Base-by-base conservation (phyloP, 2,113 vertebrate genomes). In the Vanacampus margaritifer region DNA sequence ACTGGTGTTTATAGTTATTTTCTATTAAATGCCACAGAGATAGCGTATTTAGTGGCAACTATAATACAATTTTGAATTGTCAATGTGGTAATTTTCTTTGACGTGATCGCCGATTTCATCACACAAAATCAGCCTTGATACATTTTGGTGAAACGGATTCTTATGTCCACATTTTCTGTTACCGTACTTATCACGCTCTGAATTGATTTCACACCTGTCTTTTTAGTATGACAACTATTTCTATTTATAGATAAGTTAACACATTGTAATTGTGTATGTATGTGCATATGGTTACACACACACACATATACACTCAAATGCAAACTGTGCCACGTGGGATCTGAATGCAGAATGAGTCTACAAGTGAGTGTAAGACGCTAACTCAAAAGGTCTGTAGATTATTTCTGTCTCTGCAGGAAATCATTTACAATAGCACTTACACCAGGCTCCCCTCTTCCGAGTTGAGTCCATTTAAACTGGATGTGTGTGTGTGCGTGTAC, bases 381-480 rank as follows among this genome's bases (percentile, higher is more conserved):
- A 65, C 79, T 88, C 81, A 86, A 85, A 45, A 90, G 83, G 79
- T 79, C 81, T 62, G 79, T 51, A 43, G 68, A 84, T 85, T 90
- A 88, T 86, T 88, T 87, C 87, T 79, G 81, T 86, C 85, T 80
- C 80, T 11, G 67, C 85, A 89, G 86, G 81, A 89, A 90, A 85
- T 85, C 67, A 76, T 87, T 88, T 65, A 88, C 79, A 90, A 88
- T 84, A 79, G 85, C 72, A 32, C 74, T 73, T 69, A 39, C 62
- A 69, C 64, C 69, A 65, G n/a, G 56, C 19, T 12, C 64, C 39
- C 54, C 21, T 41, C 57, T 70, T 67, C 78, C 73, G 53, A 67
- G 39, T 68, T 59, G 76, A 76, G 67, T 75, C 73, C 68, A 70
- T 78, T 79, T 76, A 75, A 81, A 77, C 71, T 82, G 53, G 66